These are phyloP conservation scores for Trogon surrucura DNA, from an alignment of 2,113 vertebrate genomes.

Conservation along the genomic window DNA sequence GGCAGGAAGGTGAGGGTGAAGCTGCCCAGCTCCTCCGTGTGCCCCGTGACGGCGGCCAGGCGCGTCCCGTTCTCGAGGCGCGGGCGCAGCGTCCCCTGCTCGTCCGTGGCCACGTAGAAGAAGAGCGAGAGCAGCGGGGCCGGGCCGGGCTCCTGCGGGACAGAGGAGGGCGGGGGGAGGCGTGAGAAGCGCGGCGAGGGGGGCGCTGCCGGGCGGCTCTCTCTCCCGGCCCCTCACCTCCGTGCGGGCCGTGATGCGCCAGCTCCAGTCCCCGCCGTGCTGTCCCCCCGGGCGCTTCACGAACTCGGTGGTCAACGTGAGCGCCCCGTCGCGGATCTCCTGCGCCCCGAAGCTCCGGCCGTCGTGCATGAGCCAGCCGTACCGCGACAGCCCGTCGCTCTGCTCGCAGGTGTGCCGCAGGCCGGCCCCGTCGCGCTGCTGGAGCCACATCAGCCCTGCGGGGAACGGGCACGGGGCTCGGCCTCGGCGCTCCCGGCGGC, in stretches of 20 bases:
- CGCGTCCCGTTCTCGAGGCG: conserved; percentile 77
- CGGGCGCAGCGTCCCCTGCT: conserved; percentile 83
- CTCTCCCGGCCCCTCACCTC: conserved; percentile 71
- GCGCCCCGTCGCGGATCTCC: conserved; percentile 84
- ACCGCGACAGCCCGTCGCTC: conserved; percentile 82
- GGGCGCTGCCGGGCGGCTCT: too few relatives aligned
- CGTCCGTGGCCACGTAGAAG: conserved; percentile 92
- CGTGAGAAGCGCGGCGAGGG: too few relatives aligned
- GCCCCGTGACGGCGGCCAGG: conserved; percentile 81
- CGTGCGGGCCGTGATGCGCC: conserved; percentile 87
- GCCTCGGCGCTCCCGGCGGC: neutral
- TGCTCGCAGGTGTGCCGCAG: conserved; percentile 93
- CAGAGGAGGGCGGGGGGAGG: neutral
- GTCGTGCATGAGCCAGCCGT: conserved; percentile 93
- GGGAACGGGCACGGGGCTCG: neutral
- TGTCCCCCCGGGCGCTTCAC: conserved; percentile 88
- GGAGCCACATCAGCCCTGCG: conserved; percentile 94
- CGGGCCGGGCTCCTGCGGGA: neutral
- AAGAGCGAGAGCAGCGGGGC: conserved; percentile 88
- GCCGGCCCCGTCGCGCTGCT: conserved; percentile 76
- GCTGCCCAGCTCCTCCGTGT: conserved; percentile 85
- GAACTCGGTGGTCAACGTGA: conserved; percentile 88
- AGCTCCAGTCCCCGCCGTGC: conserved; percentile 96
- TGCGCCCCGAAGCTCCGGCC: conserved; percentile 89
- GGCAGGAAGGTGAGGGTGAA: conserved; percentile 88